Percentiles rank a stretch among this genome's conserved stretches.
These are phyloP conservation scores for Urosaurus nigricauda DNA, from an alignment of 2,797 vertebrate genomes.

Conservation along the genomic window DNA sequence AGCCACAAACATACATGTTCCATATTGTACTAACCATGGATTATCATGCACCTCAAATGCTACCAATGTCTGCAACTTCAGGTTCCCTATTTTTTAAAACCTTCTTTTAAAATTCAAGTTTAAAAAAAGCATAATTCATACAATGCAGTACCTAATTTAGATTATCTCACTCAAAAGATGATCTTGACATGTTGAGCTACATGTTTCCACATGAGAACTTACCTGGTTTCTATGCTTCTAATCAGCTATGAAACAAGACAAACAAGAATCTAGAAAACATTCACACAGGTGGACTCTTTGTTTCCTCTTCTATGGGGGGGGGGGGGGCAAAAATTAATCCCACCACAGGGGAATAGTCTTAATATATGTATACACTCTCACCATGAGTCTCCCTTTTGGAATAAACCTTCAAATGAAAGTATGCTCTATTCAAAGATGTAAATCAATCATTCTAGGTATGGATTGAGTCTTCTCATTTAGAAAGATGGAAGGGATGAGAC, in stretches of 20 bases:
- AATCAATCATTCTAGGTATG: constrained; percentile 27
- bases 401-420: constrained; percentile 22
- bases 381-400: constrained; percentile 9
- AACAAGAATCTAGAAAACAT: neutral
- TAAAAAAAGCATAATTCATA: too few relatives aligned
- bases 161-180: neutral
- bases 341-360: neutral
- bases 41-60: too few relatives aligned
- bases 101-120: too few relatives aligned
- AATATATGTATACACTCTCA: neutral
- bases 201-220: neutral
- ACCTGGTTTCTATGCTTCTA: neutral
- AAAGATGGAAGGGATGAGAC: constrained; percentile 37
- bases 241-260: too few relatives aligned
- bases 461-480: constrained; percentile 40
- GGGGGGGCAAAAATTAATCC: neutral
- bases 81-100: too few relatives aligned
- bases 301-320: neutral
- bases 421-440: constrained; percentile 26
- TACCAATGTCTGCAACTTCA: too few relatives aligned
- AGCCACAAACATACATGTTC: neutral
- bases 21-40: neutral
- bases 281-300: too few relatives aligned
- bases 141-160: too few relatives aligned
- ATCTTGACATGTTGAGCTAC: neutral